Evolutionary conservation across 2,797 vertebrate species (phyloP).

Genomic region (Gymnoscopelus braueri): DNA sequence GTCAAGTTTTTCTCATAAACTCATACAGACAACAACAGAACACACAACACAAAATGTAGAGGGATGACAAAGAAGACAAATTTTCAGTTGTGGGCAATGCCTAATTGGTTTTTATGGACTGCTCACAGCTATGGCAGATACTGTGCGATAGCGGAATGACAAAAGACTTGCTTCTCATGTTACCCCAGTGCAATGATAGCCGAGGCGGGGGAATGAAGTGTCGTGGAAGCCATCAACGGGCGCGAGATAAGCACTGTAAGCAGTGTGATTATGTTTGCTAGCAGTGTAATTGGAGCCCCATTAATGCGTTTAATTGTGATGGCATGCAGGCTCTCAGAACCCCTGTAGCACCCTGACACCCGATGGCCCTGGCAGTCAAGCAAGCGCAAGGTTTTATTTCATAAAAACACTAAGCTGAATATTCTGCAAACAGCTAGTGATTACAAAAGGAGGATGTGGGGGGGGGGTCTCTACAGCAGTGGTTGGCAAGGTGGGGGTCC

Average conservation of each 20-base stretch:
- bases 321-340: constrained; percentile 56
- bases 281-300: constrained; percentile 66
- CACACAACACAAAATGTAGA: background rate
- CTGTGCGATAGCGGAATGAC: constrained; percentile 66
- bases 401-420: constrained; percentile 58
- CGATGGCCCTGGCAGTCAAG: constrained; percentile 52
- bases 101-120: constrained; percentile 76
- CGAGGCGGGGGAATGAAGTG: constrained; percentile 56
- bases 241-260: constrained; percentile 70
- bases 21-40: constrained; percentile 6
- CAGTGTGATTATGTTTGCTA: constrained; percentile 69
- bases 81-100: background rate
- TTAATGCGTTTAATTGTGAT: constrained; percentile 77
- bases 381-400: constrained; percentile 47
- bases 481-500: too few relatives aligned
- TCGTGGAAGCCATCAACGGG: constrained; percentile 47
- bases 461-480: too few relatives aligned
- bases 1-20: background rate
- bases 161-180: constrained; percentile 66
- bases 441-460: constrained; percentile 26
- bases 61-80: too few relatives aligned
- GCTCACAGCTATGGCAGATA: constrained; percentile 60
- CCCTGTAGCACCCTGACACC: constrained; percentile 41
- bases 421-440: constrained; percentile 52
- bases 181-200: constrained; percentile 58